Conservation (phyloP, 2,113 vertebrate species). For the Cromileptes altivelis region DNA sequence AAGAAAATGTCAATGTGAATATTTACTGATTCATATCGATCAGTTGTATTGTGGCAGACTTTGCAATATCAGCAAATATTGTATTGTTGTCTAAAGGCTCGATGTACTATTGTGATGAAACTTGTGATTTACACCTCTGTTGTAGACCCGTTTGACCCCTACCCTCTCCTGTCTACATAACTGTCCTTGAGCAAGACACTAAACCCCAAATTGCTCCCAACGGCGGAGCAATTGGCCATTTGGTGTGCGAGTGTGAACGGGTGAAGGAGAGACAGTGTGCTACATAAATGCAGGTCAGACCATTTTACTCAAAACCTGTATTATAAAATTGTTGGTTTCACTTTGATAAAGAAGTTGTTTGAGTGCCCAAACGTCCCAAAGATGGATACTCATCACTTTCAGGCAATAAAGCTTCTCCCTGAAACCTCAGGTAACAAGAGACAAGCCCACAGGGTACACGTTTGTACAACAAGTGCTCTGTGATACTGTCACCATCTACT, state of each 20-base stretch:
- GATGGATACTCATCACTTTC: not conserved
- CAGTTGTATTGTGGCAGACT: too few relatives aligned
- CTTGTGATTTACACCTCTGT: too few relatives aligned
- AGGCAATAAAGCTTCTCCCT: not conserved
- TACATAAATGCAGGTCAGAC: not conserved
- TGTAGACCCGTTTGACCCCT: not conserved
- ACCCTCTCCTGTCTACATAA: not conserved
- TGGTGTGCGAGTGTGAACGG: not conserved
- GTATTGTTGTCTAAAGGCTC: too few relatives aligned
- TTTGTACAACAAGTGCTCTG: not conserved
- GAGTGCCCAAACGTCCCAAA: not conserved
- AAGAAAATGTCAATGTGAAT: too few relatives aligned
- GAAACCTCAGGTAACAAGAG: not conserved
- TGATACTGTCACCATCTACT: not conserved
- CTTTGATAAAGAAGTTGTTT: not conserved
- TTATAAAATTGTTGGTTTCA: not conserved
- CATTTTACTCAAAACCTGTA: not conserved
- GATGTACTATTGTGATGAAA: too few relatives aligned
- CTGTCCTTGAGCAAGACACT: conserved; percentile 4
- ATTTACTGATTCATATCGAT: too few relatives aligned
- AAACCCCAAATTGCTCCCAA: conserved; percentile 29
- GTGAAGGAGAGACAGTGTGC: not conserved
- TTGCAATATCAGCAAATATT: too few relatives aligned
- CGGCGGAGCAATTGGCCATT: not conserved
- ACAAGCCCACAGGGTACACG: not conserved